These are phyloP conservation scores for Prietella phreatophila DNA, from an alignment of 2,113 vertebrate genomes.

Conservation along the genomic window DNA sequence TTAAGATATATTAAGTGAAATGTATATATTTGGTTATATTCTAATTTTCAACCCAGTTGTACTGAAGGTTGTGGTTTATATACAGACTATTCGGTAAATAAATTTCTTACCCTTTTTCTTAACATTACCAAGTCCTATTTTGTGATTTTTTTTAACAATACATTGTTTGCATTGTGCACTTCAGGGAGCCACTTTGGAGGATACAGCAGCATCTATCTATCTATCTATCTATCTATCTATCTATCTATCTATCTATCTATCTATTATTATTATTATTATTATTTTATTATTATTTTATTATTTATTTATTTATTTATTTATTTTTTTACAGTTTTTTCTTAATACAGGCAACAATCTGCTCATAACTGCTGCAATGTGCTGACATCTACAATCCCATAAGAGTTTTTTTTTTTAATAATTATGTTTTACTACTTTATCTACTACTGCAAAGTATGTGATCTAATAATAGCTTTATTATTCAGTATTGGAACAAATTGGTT, in stretches of 20 bases:
- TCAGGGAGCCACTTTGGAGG: background rate
- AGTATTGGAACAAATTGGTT: background rate
- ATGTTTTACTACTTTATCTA: background rate
- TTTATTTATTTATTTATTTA: background rate
- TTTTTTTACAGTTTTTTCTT: background rate
- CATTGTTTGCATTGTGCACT: constrained; percentile 11
- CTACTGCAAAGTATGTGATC: background rate
- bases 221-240: too few relatives aligned
- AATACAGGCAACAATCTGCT: background rate
- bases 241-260: too few relatives aligned
- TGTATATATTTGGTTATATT: constrained; percentile 23
- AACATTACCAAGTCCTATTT: background rate
- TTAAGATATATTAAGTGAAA: background rate
- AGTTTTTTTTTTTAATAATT: background rate
- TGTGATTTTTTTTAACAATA: constrained; percentile 7
- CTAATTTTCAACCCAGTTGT: constrained; percentile 1
- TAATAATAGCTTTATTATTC: background rate
- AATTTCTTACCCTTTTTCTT: constrained; percentile 6
- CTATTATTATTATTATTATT: too few relatives aligned
- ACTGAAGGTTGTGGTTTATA: background rate
- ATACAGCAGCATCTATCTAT: too few relatives aligned
- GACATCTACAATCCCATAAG: background rate
- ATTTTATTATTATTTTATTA: too few relatives aligned
- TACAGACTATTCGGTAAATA: constrained; percentile 9
- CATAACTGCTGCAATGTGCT: background rate